phyloP scores from a whole-genome alignment of 2,113 vertebrate species.

The Puffinus mauretanicus region DNA sequence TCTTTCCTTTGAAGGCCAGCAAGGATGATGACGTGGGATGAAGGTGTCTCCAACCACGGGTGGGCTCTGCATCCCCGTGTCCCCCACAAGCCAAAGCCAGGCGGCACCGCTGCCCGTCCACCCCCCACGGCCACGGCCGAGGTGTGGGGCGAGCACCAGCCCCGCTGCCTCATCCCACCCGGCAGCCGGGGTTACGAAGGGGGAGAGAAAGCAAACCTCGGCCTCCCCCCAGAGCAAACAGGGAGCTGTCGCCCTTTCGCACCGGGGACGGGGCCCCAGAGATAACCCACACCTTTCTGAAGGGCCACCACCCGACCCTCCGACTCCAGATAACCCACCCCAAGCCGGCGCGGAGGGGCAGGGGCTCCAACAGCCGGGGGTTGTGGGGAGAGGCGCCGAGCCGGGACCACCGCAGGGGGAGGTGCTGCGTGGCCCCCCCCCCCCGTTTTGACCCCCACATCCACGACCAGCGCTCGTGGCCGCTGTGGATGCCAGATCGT shows the following conservation, averaged over 20 bases:
- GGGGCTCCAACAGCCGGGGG: not conserved
- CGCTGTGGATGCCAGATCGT: accelerated
- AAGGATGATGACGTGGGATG: not conserved
- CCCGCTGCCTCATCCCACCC: not conserved
- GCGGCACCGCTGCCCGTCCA: accelerated
- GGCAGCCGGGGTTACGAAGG: not conserved
- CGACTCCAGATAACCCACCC: not conserved
- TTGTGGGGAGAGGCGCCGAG: accelerated
- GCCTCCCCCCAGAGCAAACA: not conserved
- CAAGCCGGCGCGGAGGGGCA: accelerated
- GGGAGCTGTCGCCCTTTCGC: not conserved
- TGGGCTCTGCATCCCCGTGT: not conserved
- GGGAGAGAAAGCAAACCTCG: not conserved
- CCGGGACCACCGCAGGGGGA: accelerated
- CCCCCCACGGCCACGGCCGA: not conserved
- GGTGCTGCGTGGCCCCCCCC: not conserved
- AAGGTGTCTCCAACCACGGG: not conserved
- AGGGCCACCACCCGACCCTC: not conserved
- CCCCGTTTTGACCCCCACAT: not conserved
- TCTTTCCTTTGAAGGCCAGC: not conserved
- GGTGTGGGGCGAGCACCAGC: not conserved
- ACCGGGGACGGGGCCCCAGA: accelerated
- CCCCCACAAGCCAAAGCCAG: not conserved
- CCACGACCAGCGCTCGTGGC: accelerated
- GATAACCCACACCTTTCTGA: not conserved